Evolutionary conservation across 30 jellyfish, hydroid and myxozoan genomes (phyloP), one percentile per base, ranked within the genome.

Genomic region (Rhopilema esculentum): DNA sequence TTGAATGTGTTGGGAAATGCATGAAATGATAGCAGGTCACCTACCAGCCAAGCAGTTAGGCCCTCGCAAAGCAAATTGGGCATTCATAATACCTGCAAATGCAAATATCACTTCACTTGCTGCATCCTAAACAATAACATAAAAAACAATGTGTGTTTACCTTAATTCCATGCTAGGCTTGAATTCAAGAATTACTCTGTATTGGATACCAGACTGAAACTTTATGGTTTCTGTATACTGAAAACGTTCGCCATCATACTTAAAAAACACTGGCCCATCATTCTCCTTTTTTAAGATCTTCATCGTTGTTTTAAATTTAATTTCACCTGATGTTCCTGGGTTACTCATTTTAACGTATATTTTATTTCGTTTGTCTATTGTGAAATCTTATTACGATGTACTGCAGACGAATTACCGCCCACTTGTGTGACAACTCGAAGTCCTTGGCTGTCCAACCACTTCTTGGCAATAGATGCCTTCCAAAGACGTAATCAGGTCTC

Each of bases 221-320:
- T 94, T 94, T 50, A 94, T 75, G 31, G 97, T 94, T 53, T 94
- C 96, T 9, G 72, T 72, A 62, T 27, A 22, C 57, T 85, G 86
- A 82, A 94, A 94, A 16, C 99, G 97, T 33, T 88, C 97, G 89
- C 99, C 99, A 79, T 94, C 99, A 49, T 71, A 90, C 71, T 94
- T 94, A 51, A 68, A 94, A 53, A 57, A 94, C 27, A 90, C 97
- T 48, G 96, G 90, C 18, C 88, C 84, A 27, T 93, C 97, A 50
- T 90, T 96, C 4, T 70, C 92, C 24, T 85, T 80, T 32, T 86
- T 84, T 28, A 73, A 75, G 72, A 94, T 83, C 53, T 77, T 86
- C 85, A 94, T 72, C 18, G 91, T 66, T 27, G 95, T 75, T 80
- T 84, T 90, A 69, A 94, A 80, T 57, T 94, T 84, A 49, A 79